These are phyloP conservation scores for Parasteatoda tepidariorum DNA, from an alignment of 1,140 invertebrate species.

Conservation along the genomic window DNA sequence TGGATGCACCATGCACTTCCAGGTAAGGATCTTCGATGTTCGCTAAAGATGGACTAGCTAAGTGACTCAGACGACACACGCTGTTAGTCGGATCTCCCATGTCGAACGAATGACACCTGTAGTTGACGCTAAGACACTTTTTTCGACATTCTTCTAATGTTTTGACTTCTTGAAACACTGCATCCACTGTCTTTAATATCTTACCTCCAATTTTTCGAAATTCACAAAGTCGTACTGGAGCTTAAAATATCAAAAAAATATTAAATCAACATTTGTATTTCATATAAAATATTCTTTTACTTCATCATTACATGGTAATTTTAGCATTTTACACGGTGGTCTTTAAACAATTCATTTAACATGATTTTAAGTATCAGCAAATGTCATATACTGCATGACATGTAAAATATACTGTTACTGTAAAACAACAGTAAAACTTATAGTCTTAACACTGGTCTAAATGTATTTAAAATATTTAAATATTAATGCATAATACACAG, in stretches of 20 bases:
- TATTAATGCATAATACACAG: no score
- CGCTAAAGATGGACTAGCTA: slow-evolving; percentile 85
- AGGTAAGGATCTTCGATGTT: slow-evolving; percentile 89
- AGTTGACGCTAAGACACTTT: slow-evolving; percentile 86
- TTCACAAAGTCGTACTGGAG: slow-evolving; percentile 77
- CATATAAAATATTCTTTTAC: background rate
- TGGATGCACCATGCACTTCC: slow-evolving; percentile 83
- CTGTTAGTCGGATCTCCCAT: slow-evolving; percentile 92
- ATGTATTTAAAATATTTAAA: no score
- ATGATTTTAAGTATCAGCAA: no score
- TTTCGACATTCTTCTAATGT: slow-evolving; percentile 85
- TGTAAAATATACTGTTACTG: no score
- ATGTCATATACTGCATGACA: no score
- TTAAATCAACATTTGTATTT: background rate
- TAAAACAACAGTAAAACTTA: no score
- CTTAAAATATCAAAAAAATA: no score
- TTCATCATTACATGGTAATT: no score
- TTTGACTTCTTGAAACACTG: slow-evolving; percentile 85
- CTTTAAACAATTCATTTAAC: no score
- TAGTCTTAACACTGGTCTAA: no score
- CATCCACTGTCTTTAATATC: slow-evolving; percentile 93
- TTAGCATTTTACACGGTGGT: background rate
- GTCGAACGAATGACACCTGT: slow-evolving; percentile 90
- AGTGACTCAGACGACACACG: slow-evolving; percentile 91
- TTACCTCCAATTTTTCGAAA: slow-evolving; percentile 88